phyloP scores from a whole-genome alignment of 2,797 vertebrate species.

The Ambastaia sidthimunki region DNA sequence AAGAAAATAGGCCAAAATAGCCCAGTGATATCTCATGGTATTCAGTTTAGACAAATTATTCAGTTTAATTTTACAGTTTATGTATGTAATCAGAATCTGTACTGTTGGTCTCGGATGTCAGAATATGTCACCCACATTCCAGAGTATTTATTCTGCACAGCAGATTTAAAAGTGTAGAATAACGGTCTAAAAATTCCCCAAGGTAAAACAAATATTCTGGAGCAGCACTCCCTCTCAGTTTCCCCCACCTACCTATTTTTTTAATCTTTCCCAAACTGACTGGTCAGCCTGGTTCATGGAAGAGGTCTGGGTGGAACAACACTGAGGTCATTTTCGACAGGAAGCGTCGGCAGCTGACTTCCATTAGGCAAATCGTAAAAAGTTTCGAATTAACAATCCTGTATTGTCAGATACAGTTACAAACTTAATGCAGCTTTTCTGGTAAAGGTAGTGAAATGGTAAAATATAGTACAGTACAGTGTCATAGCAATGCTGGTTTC shows the following conservation, averaged over 20 bases:
- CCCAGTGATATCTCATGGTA: slow-evolving; percentile 21
- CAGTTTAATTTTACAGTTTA: slow-evolving; percentile 37
- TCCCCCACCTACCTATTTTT: slow-evolving; percentile 47
- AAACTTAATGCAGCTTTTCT: slow-evolving; percentile 48
- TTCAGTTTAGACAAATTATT: slow-evolving; percentile 40
- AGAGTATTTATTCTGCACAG: slow-evolving; percentile 59
- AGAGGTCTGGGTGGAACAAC: slow-evolving; percentile 65
- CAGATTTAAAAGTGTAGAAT: slow-evolving; percentile 67
- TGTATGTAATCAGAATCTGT: slow-evolving; percentile 46
- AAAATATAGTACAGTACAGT: slow-evolving; percentile 46
- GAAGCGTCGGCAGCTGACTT: slow-evolving; percentile 72
- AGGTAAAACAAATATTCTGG: slow-evolving; percentile 61
- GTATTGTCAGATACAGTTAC: slow-evolving; percentile 65
- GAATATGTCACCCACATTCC: slow-evolving; percentile 55
- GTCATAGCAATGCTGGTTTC: slow-evolving; percentile 29
- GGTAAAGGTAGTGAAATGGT: slow-evolving; percentile 42
- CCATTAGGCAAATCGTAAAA: slow-evolving; percentile 63
- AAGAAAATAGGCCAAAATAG: no score
- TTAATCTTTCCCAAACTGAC: slow-evolving; percentile 59
- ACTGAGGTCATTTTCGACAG: slow-evolving; percentile 64
- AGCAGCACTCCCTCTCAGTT: slow-evolving; percentile 39
- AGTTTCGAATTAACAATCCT: slow-evolving; percentile 57
- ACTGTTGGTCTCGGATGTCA: slow-evolving; percentile 34
- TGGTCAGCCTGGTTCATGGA: slow-evolving; percentile 70
- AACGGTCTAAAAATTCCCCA: slow-evolving; percentile 61